Evolutionary conservation across 2,888 invertebrate species (phyloP), one percentile per base, ranked within the genome.

Genomic region (Epsilonema sp.): DNA sequence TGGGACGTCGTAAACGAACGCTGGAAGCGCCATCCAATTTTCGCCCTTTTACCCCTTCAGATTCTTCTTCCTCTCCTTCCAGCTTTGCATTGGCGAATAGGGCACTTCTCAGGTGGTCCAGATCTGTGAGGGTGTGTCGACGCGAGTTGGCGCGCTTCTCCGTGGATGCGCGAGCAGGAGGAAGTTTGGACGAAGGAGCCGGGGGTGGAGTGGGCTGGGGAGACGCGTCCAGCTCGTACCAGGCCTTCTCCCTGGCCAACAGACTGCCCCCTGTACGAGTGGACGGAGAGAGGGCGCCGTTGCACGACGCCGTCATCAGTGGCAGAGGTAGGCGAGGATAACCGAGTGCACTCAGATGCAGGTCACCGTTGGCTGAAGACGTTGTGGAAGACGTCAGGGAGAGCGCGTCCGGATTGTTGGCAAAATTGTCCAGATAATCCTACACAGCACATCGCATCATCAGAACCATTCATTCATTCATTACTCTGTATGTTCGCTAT

Each of bases 111-210:
- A 52, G 20, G 16, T 51, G 46, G 37, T 58, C 57, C 38, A 58
- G 51, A 47, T 58, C 58, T n/a, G 52, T 49, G 16, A 58, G 48
- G 13, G 58, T 58, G 47, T 58, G 57, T 26, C 58, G 42, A 26
- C 58, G 50, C 8, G 52, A 42, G 2, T 57, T 55, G 41, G 53
- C 54, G 16, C 55, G 48, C 31, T 44, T 45, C 8, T 41, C 39
- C 8, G 38, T 23, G 20, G 44, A 16, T 3, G 43, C 8, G 26
- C 38, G 3, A 2, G 4, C 3, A 8, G 45, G 52, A n/a, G 57
- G 48, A 48, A 58, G 51, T 25, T 55, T 52, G 3, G 46, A 50
- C 16, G 36, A 16, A 23, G 39, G 21, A 24, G 24, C 19, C 21
- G 13, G 37, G n/a, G 8, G 3, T 3, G 24, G 16, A 4, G 40